Evolutionary conservation across 2,888 invertebrate genomes (phyloP).

Genomic region (Carcina quercana): DNA sequence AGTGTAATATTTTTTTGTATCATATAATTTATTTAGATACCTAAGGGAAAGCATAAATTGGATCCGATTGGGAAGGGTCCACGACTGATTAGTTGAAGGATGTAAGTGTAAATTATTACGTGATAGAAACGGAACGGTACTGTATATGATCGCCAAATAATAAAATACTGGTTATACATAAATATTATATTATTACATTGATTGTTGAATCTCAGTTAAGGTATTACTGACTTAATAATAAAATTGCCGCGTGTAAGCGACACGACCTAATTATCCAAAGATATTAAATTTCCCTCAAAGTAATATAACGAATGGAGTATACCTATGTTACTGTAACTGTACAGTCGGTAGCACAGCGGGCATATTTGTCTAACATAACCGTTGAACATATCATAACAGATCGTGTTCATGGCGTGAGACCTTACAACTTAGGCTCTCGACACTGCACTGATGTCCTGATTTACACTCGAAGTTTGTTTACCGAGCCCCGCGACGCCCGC

Average conservation of each 20-base stretch:
- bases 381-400: no score
- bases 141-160: conserved; percentile 71
- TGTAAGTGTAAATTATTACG: conserved; percentile 65
- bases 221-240: conserved; percentile 42
- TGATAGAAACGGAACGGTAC: conserved; percentile 65
- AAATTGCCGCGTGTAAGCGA: conserved; percentile 20
- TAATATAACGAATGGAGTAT: conserved; percentile 27
- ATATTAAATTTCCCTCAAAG: conserved; percentile 37
- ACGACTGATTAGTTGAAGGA: conserved; percentile 71
- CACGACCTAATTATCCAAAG: conserved; percentile 36
- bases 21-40: conserved; percentile 70
- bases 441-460: no score
- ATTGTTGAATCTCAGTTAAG: conserved; percentile 57
- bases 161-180: conserved; percentile 45
- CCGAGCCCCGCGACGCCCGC: no score
- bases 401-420: no score
- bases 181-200: conserved; percentile 29
- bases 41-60: conserved; percentile 66
- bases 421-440: no score
- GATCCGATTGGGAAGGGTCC: conserved; percentile 60
- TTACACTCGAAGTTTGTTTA: no score
- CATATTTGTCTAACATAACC: no score
- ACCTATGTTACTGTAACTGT: conserved; percentile 27
- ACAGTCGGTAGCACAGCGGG: conserved; percentile 4
- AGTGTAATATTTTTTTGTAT: conserved; percentile 71